Evolutionary conservation across 2,888 invertebrate genomes (phyloP).

Genomic region (Alviniconcha strummeri): DNA sequence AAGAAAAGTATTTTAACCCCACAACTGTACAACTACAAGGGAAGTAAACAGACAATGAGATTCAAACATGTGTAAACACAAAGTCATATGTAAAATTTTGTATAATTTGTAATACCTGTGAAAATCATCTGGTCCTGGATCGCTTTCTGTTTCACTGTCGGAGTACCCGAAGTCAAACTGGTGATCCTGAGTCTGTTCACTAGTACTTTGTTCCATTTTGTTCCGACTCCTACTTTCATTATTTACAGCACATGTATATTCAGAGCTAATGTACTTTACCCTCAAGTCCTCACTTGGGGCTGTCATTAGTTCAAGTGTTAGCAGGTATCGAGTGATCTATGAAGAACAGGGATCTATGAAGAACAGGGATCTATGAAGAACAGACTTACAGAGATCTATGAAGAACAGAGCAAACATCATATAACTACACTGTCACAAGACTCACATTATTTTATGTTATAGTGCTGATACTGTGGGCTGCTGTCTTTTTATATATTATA

Average conservation of each 20-base stretch:
- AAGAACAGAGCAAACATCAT: neutral
- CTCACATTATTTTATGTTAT: neutral
- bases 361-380: too few relatives aligned
- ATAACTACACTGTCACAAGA: neutral
- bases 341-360: too few relatives aligned
- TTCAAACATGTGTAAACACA: too few relatives aligned
- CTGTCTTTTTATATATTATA: neutral
- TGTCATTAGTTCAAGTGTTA: too few relatives aligned
- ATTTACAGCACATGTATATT: neutral
- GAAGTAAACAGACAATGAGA: too few relatives aligned
- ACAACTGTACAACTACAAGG: too few relatives aligned
- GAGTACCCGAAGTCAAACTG: conserved; percentile 27
- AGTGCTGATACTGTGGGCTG: neutral
- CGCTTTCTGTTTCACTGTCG: conserved; percentile 33
- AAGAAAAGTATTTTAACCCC: too few relatives aligned
- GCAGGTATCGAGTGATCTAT: too few relatives aligned
- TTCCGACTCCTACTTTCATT: neutral
- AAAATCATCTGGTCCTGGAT: neutral
- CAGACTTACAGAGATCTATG: neutral
- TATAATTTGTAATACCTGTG: neutral
- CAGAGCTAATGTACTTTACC: too few relatives aligned
- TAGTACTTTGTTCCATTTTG: neutral
- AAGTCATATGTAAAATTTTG: too few relatives aligned
- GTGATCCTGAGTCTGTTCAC: neutral
- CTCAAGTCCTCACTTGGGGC: neutral